phyloP scores from a whole-genome alignment of 30 jellyfish, hydroid and myxozoan species.

The Rhopilema esculentum region DNA sequence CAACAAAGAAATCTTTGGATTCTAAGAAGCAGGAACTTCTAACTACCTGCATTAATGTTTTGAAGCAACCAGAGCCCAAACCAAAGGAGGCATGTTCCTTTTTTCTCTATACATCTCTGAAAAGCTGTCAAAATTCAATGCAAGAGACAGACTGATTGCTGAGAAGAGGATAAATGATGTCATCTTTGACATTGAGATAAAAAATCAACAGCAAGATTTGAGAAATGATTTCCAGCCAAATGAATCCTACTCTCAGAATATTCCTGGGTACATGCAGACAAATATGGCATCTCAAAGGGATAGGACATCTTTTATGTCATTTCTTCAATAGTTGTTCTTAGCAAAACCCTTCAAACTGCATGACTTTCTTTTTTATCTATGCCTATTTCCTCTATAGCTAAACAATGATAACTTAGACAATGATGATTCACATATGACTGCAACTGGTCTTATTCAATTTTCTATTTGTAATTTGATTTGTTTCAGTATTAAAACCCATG shows the following conservation, averaged over 20 bases:
- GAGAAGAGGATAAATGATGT: slow-evolving; percentile 54
- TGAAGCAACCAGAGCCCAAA: slow-evolving; percentile 4
- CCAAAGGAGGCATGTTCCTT: not conserved
- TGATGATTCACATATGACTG: not conserved
- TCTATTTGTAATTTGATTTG: not conserved
- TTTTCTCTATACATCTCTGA: slow-evolving; percentile 20
- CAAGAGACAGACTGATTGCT: slow-evolving; percentile 33
- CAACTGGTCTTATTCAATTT: not conserved
- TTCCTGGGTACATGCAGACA: slow-evolving; percentile 16
- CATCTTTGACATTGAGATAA: slow-evolving; percentile 47
- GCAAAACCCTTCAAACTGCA: not conserved
- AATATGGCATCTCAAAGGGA: slow-evolving; percentile 8
- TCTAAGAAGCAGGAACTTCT: not conserved
- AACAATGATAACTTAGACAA: not conserved
- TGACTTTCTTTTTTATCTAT: not conserved
- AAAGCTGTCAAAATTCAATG: slow-evolving; percentile 28
- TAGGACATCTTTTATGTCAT: not conserved
- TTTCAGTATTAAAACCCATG: not conserved
- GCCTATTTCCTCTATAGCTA: not conserved
- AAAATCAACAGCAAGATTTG: slow-evolving; percentile 3
- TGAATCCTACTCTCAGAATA: not conserved
- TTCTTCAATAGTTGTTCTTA: slow-evolving; percentile 3
- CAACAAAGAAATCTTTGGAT: slow-evolving; percentile 20
- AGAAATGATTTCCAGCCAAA: slow-evolving; percentile 9
- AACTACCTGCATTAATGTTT: slow-evolving; percentile 1